phyloP scores from a whole-genome alignment of 2,888 invertebrate species.

The Hemithea aestivaria region DNA sequence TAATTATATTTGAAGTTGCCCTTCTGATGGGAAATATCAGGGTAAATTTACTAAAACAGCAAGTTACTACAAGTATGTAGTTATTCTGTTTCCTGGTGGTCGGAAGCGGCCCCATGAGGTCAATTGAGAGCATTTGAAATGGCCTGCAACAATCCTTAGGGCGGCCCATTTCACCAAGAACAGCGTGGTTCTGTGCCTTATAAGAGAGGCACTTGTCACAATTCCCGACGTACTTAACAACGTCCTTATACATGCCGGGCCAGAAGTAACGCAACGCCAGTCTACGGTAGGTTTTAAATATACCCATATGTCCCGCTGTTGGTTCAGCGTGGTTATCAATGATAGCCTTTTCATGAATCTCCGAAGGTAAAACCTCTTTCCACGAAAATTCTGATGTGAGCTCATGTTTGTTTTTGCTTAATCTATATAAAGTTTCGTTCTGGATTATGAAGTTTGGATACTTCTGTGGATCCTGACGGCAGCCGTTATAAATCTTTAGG shows the following conservation, averaged over 20 bases:
- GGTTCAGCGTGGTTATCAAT: constrained; percentile 23
- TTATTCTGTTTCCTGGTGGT: constrained; percentile 12
- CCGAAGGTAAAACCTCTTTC: constrained; percentile 19
- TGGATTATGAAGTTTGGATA: constrained; percentile 21
- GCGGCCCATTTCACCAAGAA: constrained; percentile 24
- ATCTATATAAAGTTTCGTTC: constrained; percentile 19
- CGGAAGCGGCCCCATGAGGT: constrained; percentile 29
- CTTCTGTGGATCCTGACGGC: constrained; percentile 7
- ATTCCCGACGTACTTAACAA: constrained; percentile 8
- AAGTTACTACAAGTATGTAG: constrained; percentile 22
- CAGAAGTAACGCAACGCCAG: constrained; percentile 21
- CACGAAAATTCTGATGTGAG: constrained; percentile 21
- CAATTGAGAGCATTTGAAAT: constrained; percentile 26
- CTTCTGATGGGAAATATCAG: constrained; percentile 19
- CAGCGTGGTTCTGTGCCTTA: constrained; percentile 8
- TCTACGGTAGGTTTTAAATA: constrained; percentile 29
- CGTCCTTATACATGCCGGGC: constrained; percentile 25
- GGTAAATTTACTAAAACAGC: constrained; percentile 29
- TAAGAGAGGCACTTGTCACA: constrained; percentile 18
- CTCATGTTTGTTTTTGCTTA: constrained; percentile 9
- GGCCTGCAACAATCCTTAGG: constrained; percentile 26
- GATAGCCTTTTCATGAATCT: constrained; percentile 9
- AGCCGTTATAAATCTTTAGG: constrained; percentile 20
- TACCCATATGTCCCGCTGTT: constrained; percentile 23
- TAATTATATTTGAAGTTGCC: constrained; percentile 18